Base-by-base conservation (phyloP, 2,113 vertebrate genomes). In the Micronycteris hirsuta region DNA sequence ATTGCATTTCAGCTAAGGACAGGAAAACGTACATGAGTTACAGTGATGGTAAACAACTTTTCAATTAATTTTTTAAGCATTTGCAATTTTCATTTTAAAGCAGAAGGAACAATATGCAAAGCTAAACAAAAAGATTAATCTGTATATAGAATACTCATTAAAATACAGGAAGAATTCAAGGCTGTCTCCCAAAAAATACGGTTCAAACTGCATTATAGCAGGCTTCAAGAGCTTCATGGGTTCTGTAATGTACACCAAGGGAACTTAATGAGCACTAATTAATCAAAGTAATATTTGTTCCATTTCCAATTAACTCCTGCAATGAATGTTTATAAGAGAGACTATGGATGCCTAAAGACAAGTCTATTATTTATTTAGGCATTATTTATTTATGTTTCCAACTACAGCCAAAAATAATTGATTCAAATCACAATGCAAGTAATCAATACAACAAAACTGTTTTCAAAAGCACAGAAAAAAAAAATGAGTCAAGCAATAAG, bases 221-320 rank as follows among this genome's bases (percentile, higher is more conserved):
- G 77, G 86, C 61, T 83, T 45, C 58, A 89, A 67, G 20, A 83
- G 45, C 77, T 93, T 88, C 70, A 15, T 5, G 20, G 22, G 14
- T 86, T 91, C 82, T 95, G 26, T 96, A 94, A 94, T 84, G 82
- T 61, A 93, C 24, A 81, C 54, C 22, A 74, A 96, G 49, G 61
- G 52, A 93, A 80, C 63, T 93, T 95, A 97, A 96, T 83, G 73
- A 96, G 90, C 15, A 31, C 56, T 94, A 95, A 97, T 96, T 95
- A 96, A 97, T 96, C 94, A 97, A 97, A 95, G 73, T 54, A 97
- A 91, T 98, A 98, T 94, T 97, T 96, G 88, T 86, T 94, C 58
- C 73, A 97, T 91, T 96, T 97, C 82, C 78, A 96, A 96, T 96
- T 94, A 97, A 95, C 61, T 96, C 56, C 71, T n/a, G 9, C 88